Percentiles rank a stretch among this genome's conserved stretches.
Evolutionary conservation across 2,797 vertebrate species (phyloP).

Genomic region (Enteromius viviparus): DNA sequence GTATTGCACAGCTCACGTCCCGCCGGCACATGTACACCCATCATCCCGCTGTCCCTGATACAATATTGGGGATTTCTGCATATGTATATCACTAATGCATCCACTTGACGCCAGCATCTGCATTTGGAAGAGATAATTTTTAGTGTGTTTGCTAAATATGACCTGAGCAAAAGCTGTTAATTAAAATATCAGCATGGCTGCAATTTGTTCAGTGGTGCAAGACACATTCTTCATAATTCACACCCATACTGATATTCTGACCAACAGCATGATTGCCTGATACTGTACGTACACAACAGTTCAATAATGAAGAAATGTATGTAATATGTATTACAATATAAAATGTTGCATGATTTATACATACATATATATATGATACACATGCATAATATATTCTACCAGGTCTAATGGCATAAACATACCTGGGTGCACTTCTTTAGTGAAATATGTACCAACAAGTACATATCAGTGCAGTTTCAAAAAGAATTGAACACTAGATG

Average conservation of each 20-base stretch:
- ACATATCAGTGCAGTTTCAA: too few relatives aligned
- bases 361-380: neutral
- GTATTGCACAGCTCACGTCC: constrained; percentile 5
- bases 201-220: neutral
- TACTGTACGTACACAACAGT: neutral
- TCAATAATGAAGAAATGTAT: neutral
- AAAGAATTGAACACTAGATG: too few relatives aligned
- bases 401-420: too few relatives aligned
- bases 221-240: neutral
- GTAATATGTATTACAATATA: neutral
- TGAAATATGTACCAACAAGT: too few relatives aligned
- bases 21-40: neutral
- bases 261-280: neutral
- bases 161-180: neutral
- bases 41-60: neutral
- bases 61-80: neutral
- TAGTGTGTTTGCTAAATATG: neutral
- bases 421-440: too few relatives aligned
- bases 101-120: neutral
- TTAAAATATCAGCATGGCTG: neutral
- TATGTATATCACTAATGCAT: too few relatives aligned
- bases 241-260: neutral
- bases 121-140: neutral
- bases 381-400: neutral
- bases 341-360: neutral